Conservation (phyloP, 2,797 vertebrate species). For the Micromesistius poutassou region DNA sequence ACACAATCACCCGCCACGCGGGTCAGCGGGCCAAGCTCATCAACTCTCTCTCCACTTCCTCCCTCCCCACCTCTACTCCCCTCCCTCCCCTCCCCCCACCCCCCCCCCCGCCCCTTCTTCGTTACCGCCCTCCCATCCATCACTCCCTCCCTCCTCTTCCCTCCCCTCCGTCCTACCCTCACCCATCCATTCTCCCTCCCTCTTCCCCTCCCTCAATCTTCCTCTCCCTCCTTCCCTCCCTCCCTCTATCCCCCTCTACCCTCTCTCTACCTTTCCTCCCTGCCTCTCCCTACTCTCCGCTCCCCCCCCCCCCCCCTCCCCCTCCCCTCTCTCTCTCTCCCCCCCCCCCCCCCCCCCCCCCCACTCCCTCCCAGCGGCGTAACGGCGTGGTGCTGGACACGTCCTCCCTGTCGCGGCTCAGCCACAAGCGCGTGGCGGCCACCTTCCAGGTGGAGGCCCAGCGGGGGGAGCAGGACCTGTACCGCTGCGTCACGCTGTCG, state of each 20-base stretch:
- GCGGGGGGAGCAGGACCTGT: slow-evolving; percentile 83
- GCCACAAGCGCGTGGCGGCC: slow-evolving; percentile 86
- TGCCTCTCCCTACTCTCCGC: too few species aligned
- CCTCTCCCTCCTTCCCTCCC: too few species aligned
- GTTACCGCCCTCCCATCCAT: too few species aligned
- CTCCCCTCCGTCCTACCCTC: slow-evolving; percentile 1
- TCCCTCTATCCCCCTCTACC: too few species aligned
- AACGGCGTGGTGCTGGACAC: slow-evolving; percentile 74
- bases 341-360: not conserved
- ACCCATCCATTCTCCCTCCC: too few species aligned
- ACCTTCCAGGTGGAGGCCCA: slow-evolving; percentile 83
- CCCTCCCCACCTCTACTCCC: not conserved
- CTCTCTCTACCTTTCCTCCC: too few species aligned
- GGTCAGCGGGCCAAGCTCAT: not conserved
- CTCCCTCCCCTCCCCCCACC: too few species aligned
- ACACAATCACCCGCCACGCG: slow-evolving; percentile 1
- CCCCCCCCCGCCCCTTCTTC: too few species aligned
- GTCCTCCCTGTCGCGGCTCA: slow-evolving; percentile 76
- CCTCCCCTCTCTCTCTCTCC: too few species aligned
- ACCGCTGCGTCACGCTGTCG: slow-evolving; percentile 89
- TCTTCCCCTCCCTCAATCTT: too few species aligned
- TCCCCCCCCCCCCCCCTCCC: too few species aligned
- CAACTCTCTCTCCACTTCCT: not conserved
- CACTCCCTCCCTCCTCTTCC: not conserved
- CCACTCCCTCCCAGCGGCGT: slow-evolving; percentile 72